A percentile compares a stretch with the other conserved stretches of the same genome.
These are phyloP conservation scores for Nycticorax nycticorax DNA, from an alignment of 2,113 vertebrate species.

Conservation along the genomic window DNA sequence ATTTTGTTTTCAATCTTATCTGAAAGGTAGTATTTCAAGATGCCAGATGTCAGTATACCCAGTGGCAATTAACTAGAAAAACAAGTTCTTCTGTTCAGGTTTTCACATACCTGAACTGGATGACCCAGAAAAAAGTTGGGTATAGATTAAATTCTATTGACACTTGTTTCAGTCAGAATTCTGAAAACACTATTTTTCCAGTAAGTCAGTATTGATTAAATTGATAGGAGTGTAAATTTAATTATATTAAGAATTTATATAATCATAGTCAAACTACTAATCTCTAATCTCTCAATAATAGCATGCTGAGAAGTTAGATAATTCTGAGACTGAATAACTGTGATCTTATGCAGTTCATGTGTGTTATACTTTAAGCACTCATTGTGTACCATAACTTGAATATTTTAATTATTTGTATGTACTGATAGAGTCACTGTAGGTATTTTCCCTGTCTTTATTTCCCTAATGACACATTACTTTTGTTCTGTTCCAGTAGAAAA, in stretches of 20 bases:
- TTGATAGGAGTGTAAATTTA: background rate
- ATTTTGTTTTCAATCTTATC: background rate
- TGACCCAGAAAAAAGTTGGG: background rate
- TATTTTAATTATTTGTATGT: background rate
- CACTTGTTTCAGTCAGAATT: background rate
- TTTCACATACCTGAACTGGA: background rate
- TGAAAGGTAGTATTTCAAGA: slow-evolving; percentile 11
- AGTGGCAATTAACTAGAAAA: slow-evolving; percentile 19
- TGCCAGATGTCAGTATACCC: background rate
- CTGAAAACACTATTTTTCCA: background rate
- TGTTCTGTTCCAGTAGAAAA: background rate
- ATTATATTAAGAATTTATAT: background rate
- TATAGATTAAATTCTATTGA: background rate
- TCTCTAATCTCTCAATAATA: background rate
- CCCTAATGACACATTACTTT: background rate
- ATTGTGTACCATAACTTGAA: background rate
- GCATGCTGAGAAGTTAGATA: background rate
- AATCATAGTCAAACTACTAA: background rate
- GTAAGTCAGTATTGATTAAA: background rate
- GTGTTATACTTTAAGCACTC: background rate
- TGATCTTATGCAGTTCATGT: background rate
- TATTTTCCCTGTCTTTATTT: background rate
- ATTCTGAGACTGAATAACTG: background rate
- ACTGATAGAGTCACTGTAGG: background rate
- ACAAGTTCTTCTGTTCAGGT: background rate